Evolutionary conservation across 2,888 invertebrate species (phyloP), one percentile per base, ranked within the genome.

Genomic region (Apamea anceps): DNA sequence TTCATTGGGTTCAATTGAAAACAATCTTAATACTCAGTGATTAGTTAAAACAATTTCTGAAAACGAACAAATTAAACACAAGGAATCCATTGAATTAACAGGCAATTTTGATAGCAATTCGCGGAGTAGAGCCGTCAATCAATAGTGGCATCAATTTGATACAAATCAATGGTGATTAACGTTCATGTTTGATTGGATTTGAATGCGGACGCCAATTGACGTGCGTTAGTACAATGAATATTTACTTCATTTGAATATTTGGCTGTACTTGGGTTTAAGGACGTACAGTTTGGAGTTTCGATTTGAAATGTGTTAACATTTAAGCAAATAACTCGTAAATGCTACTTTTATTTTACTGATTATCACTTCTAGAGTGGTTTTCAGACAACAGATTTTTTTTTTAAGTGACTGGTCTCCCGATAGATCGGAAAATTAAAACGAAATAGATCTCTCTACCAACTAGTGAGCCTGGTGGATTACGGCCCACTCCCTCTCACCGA

Each of bases 141-240:
- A 73, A 67, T 74, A 77, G 45, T 60, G 72, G n/a, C 84, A 84
- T 76, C 75, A 75, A 86, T 86, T 82, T 76, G 79, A 80, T 81
- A 85, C 82, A 82, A 89, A 85, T 84, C 79, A 78, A 71, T 66
- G 57, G 80, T 86, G 80, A 90, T 90, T 86, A 90, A 82, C 77
- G 72, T 83, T 82, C 77, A 84, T 81, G 84, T 88, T 85, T 87
- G 84, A 88, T 88, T 90, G 79, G 72, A 78, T 89, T 88, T 89
- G 85, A 83, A 89, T 82, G 72, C 71, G 71, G 66, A 57, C n/a
- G 76, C 28, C 81, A 78, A 88, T 85, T 84, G 77, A 76, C 76
- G 68, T 67, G 60, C 72, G 68, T 86, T 83, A 75, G 79, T 75
- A 80, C 71, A 68, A 45, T 60, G 60, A 81, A 79, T 81, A 78